Conservation (phyloP, 1,140 invertebrate genomes). For the Drosophila burlai region DNA sequence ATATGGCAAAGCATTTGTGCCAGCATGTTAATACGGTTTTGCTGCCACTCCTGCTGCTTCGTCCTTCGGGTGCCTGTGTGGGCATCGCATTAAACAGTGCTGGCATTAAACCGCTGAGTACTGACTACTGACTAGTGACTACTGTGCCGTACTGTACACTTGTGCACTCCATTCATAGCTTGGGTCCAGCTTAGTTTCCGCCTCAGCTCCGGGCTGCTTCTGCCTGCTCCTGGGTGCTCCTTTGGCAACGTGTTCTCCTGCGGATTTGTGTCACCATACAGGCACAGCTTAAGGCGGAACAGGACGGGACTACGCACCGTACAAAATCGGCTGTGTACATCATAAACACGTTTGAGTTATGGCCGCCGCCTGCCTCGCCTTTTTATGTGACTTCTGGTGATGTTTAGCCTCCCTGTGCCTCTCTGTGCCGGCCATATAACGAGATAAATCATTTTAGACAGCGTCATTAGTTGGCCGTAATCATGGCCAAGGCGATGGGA, state of each 20-base stretch:
- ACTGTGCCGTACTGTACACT: constrained; percentile 10
- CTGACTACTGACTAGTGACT: background rate
- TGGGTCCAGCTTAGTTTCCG: constrained; percentile 4
- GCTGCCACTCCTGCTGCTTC: background rate
- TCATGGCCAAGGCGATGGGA: constrained; percentile 44
- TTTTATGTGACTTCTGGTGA: constrained; percentile 70
- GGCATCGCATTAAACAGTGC: constrained; percentile 50
- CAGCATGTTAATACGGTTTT: constrained; percentile 60
- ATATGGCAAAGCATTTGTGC: constrained; percentile 35
- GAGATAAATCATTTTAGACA: constrained; percentile 84
- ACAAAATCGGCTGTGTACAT: constrained; percentile 59
- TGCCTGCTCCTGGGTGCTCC: background rate
- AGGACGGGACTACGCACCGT: constrained; percentile 20
- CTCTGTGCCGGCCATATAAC: constrained; percentile 63
- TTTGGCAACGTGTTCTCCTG: constrained; percentile 15
- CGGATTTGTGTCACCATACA: constrained; percentile 48
- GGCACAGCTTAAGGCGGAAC: constrained; percentile 18
- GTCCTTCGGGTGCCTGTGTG: background rate
- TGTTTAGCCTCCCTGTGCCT: background rate
- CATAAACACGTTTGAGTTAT: constrained; percentile 81
- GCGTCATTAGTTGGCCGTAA: constrained; percentile 84
- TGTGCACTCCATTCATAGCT: constrained; percentile 36
- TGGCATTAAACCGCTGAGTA: constrained; percentile 53
- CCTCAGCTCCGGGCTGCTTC: background rate
- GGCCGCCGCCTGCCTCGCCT: constrained; percentile 41